Conservation (phyloP, 2,113 vertebrate genomes). For the Callopanchax toddi region DNA sequence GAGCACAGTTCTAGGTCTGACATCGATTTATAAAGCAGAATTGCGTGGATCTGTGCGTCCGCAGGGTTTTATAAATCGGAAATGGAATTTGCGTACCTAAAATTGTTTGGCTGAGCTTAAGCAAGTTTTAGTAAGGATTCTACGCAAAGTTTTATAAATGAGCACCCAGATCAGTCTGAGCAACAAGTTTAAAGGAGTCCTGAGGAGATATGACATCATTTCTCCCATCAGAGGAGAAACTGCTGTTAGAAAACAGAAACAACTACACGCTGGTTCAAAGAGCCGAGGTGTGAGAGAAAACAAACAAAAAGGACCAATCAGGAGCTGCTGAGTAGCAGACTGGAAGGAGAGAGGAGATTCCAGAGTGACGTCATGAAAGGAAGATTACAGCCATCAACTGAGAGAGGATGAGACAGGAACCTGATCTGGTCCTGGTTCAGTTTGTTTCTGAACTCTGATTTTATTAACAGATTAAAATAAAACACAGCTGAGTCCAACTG, state of each 20-base stretch:
- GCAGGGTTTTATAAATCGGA: too few species aligned
- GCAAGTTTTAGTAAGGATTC: too few species aligned
- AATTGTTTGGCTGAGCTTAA: too few species aligned
- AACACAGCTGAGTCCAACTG: too few species aligned
- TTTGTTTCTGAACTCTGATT: background rate
- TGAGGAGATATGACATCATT: too few species aligned
- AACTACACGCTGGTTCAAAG: background rate
- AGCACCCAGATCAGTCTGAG: too few species aligned
- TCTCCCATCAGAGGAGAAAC: conserved; percentile 10
- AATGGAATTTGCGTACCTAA: too few species aligned
- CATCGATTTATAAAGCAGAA: too few species aligned
- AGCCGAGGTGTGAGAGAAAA: background rate
- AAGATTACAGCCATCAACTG: conserved; percentile 5
- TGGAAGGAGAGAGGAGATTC: background rate
- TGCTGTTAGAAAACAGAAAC: background rate
- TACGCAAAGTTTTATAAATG: too few species aligned
- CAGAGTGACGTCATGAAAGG: conserved; percentile 12
- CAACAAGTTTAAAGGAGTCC: too few species aligned
- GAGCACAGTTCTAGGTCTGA: too few species aligned
- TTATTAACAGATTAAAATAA: background rate
- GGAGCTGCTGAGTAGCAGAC: background rate
- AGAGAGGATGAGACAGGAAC: conserved; percentile 10
- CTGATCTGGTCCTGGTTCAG: conserved; percentile 6
- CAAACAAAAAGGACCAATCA: background rate
- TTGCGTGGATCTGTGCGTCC: too few species aligned